Percentiles rank a stretch among this genome's conserved stretches.
Evolutionary conservation across 2,888 invertebrate genomes (phyloP).

Genomic region (Drosophila mercatorum): DNA sequence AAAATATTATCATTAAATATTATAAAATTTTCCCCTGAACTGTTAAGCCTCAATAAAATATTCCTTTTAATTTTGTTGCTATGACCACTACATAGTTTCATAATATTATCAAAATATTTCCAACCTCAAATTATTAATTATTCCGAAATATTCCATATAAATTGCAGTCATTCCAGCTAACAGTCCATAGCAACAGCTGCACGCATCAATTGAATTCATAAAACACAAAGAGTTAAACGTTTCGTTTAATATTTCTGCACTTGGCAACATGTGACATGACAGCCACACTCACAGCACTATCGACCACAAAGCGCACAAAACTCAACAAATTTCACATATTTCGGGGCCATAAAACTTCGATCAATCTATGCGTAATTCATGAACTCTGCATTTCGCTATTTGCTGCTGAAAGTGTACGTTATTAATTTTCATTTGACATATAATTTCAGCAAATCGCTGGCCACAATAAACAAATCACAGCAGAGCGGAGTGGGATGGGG

Average conservation of each 20-base stretch:
- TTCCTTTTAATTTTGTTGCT: not conserved
- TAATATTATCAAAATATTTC: not conserved
- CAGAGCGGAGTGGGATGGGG: not conserved
- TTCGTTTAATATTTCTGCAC: not conserved
- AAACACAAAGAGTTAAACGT: not conserved
- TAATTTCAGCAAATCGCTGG: constrained; percentile 31
- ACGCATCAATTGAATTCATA: not conserved
- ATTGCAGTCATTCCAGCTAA: not conserved
- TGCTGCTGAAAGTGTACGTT: not conserved
- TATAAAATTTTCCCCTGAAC: not conserved
- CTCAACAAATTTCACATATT: not conserved
- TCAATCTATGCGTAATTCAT: not conserved
- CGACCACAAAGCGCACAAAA: not conserved
- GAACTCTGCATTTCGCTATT: not conserved
- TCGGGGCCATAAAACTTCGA: not conserved
- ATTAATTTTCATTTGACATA: constrained; percentile 1
- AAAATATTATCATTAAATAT: too few relatives aligned
- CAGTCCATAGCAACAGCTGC: not conserved
- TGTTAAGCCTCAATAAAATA: not conserved
- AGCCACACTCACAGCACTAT: not conserved
- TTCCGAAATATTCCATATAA: not conserved
- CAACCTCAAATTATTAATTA: not conserved
- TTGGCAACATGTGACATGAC: too few relatives aligned
- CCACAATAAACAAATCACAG: constrained; percentile 44
- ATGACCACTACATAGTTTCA: not conserved